These are phyloP conservation scores for Pteropus rufus DNA, from an alignment of 2,797 vertebrate species.

Conservation along the genomic window DNA sequence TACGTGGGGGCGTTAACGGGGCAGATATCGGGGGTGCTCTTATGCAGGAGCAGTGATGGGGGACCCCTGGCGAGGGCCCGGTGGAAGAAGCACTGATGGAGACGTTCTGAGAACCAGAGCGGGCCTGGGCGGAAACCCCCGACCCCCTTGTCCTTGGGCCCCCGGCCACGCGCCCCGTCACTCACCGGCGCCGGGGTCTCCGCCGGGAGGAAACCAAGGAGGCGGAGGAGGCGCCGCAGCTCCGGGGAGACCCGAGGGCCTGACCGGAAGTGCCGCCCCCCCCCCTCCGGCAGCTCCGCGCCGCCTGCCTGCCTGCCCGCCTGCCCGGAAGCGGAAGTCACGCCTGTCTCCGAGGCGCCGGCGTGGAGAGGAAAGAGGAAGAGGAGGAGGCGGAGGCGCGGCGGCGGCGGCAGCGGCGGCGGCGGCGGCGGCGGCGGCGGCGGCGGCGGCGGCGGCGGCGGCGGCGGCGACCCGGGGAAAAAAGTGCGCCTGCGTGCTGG, in stretches of 20 bases:
- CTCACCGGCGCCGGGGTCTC: slow-evolving; percentile 77
- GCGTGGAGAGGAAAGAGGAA: slow-evolving; percentile 15
- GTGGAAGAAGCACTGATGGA: slow-evolving; percentile 19
- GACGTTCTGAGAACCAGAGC: neutral
- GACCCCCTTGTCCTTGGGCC: slow-evolving; percentile 37
- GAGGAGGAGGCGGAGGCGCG: neutral
- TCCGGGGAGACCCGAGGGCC: slow-evolving; percentile 77
- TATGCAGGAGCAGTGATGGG: neutral
- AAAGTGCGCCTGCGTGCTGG: slow-evolving; percentile 43
- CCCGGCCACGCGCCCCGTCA: slow-evolving; percentile 57
- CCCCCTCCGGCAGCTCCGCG: slow-evolving; percentile 64
- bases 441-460: neutral
- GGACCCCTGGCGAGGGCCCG: neutral
- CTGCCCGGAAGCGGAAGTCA: slow-evolving; percentile 74
- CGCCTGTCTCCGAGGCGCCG: slow-evolving; percentile 52
- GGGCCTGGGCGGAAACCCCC: slow-evolving; percentile 44
- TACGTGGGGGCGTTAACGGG: neutral
- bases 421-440: neutral
- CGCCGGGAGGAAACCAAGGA: slow-evolving; percentile 74
- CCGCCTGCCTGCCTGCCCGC: neutral
- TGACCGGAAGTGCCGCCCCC: slow-evolving; percentile 74
- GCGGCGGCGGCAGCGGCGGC: neutral
- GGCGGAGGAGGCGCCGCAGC: slow-evolving; percentile 74
- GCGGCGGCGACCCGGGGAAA: neutral
- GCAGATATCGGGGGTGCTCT: neutral